These are phyloP conservation scores for Apotomis turbidana DNA, from an alignment of 2,888 invertebrate genomes.

Conservation along the genomic window DNA sequence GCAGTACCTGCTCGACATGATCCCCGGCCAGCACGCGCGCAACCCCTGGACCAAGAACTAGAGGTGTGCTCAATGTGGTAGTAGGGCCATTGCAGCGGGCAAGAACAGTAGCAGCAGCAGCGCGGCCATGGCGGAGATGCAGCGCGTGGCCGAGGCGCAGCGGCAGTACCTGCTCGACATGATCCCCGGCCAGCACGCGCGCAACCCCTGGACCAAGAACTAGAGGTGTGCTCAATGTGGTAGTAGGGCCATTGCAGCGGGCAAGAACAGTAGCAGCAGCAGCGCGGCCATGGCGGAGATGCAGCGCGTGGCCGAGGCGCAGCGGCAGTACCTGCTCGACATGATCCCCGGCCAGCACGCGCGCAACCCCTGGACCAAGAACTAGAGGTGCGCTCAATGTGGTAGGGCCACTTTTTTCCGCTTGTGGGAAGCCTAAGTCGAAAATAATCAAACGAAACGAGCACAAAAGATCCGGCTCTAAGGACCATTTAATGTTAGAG, in stretches of 20 bases:
- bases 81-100: conserved; percentile 56
- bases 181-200: too few species aligned
- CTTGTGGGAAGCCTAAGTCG: too few species aligned
- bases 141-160: conserved; percentile 94
- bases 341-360: too few species aligned
- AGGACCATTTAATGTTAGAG: too few species aligned
- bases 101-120: conserved; percentile 63
- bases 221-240: conserved; percentile 46
- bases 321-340: conserved; percentile 96
- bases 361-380: conserved; percentile 73
- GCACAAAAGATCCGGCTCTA: too few species aligned
- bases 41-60: conserved; percentile 78
- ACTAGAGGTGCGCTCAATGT: conserved; percentile 52
- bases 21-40: too few species aligned
- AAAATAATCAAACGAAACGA: too few species aligned
- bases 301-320: conserved; percentile 94
- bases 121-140: too few species aligned
- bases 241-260: conserved; percentile 53
- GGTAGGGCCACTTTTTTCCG: too few species aligned
- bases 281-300: conserved; percentile 66
- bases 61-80: conserved; percentile 28
- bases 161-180: conserved; percentile 94
- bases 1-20: conserved; percentile 92
- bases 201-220: conserved; percentile 76
- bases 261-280: conserved; percentile 71